These are phyloP conservation scores for Aphodius granarius DNA, from an alignment of 2,888 invertebrate species.

Conservation along the genomic window DNA sequence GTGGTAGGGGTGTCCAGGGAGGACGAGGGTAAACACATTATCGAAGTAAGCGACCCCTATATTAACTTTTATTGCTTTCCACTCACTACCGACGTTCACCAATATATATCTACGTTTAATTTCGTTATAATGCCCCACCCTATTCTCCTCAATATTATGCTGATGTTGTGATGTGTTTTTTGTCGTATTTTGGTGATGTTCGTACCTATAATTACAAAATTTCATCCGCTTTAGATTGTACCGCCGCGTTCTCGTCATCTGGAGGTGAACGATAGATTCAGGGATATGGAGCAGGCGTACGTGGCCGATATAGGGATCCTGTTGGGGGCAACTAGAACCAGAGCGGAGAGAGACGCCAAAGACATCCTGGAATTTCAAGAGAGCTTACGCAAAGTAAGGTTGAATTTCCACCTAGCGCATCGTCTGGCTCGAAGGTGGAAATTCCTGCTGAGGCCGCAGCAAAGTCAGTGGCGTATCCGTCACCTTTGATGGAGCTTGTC, in stretches of 20 bases:
- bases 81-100: neutral
- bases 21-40: conserved; percentile 20
- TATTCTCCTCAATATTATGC: too few relatives aligned
- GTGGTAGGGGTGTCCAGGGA: conserved; percentile 29
- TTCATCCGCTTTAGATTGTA: conserved; percentile 21
- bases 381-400: conserved; percentile 40
- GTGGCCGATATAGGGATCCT: conserved; percentile 45
- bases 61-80: neutral
- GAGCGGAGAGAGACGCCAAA: conserved; percentile 42
- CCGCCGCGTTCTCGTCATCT: conserved; percentile 26
- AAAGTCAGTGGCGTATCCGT: neutral
- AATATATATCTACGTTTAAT: neutral
- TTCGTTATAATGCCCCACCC: neutral
- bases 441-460: neutral
- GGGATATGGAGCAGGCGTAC: conserved; percentile 36
- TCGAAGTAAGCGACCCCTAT: conserved; percentile 18
- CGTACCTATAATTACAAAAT: conserved; percentile 18
- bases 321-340: conserved; percentile 41
- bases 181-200: too few relatives aligned
- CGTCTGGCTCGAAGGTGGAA: neutral
- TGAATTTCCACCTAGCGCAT: neutral
- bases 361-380: conserved; percentile 45
- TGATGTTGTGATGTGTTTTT: too few relatives aligned
- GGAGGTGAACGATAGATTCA: conserved; percentile 39
- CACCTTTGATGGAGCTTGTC: neutral